phyloP scores from a whole-genome alignment of 2,113 vertebrate genomes.

The Thamnaconus septentrionalis region DNA sequence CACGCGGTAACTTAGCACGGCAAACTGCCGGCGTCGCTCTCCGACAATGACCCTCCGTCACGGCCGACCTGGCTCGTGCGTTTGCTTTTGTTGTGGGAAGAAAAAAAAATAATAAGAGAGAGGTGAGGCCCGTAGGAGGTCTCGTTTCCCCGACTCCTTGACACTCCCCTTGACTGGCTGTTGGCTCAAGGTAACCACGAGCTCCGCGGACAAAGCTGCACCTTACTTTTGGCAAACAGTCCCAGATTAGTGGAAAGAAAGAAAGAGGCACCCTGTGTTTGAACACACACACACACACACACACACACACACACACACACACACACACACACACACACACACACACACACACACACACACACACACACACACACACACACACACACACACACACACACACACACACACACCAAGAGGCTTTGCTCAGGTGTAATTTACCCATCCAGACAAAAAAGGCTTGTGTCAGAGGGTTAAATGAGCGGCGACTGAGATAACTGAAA shows the following conservation, averaged over 20 bases:
- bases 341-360: too few species aligned
- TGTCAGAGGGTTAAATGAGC: background rate
- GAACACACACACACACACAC: background rate
- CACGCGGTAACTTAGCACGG: too few species aligned
- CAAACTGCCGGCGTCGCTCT: too few species aligned
- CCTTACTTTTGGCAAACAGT: conserved; percentile 14
- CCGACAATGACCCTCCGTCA: too few species aligned
- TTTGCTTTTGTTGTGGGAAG: conserved; percentile 6
- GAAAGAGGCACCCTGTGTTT: background rate
- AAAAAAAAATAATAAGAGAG: background rate
- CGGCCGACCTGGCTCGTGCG: background rate
- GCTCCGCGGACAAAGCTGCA: conserved; percentile 11
- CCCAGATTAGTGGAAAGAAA: background rate
- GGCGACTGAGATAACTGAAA: background rate
- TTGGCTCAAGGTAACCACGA: conserved; percentile 33
- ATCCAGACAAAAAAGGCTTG: background rate
- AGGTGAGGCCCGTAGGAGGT: conserved; percentile 4
- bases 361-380: too few species aligned
- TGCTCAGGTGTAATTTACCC: background rate
- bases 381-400: too few species aligned
- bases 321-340: too few species aligned
- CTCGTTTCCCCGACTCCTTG: conserved; percentile 1
- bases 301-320: background rate
- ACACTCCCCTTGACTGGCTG: conserved; percentile 18
- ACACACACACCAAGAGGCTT: background rate